phyloP scores from a whole-genome alignment of 2,888 invertebrate genomes.

The Neoaliturus tenellus region DNA sequence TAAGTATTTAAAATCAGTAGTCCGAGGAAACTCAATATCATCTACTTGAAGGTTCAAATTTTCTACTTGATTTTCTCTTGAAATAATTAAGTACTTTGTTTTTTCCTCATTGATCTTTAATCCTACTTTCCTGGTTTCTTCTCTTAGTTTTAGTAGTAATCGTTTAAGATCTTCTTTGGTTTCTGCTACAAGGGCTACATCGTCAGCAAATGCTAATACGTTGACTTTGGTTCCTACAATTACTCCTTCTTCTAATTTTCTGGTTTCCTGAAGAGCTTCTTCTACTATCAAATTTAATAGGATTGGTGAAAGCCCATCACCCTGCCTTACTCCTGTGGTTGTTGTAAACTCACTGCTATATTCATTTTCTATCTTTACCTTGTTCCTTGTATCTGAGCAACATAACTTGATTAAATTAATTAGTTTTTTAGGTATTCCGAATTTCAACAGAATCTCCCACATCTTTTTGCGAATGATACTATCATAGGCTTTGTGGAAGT shows the following conservation, averaged over 20 bases:
- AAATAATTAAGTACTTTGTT: too few species aligned
- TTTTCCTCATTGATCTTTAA: too few species aligned
- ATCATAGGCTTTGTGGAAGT: constrained; percentile 53
- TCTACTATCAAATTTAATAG: constrained; percentile 9
- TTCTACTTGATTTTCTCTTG: too few species aligned
- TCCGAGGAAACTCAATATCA: too few species aligned
- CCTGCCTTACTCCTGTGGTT: constrained; percentile 39
- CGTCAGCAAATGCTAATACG: background rate
- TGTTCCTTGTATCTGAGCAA: background rate
- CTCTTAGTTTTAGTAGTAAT: too few species aligned
- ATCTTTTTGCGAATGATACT: constrained; percentile 39
- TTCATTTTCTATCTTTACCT: background rate
- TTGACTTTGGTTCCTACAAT: background rate
- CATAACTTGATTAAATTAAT: constrained; percentile 26
- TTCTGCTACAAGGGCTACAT: background rate
- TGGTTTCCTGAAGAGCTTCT: background rate
- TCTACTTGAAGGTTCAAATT: too few species aligned
- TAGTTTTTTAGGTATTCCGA: constrained; percentile 49
- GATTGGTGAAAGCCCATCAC: constrained; percentile 38
- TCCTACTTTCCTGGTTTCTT: too few species aligned
- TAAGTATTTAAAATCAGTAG: too few species aligned
- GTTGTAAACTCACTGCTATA: background rate
- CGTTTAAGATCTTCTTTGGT: background rate
- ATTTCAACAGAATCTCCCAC: constrained; percentile 42
- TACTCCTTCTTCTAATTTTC: background rate